Conservation (phyloP, 1,140 invertebrate species). For the Tribolium madens region DNA sequence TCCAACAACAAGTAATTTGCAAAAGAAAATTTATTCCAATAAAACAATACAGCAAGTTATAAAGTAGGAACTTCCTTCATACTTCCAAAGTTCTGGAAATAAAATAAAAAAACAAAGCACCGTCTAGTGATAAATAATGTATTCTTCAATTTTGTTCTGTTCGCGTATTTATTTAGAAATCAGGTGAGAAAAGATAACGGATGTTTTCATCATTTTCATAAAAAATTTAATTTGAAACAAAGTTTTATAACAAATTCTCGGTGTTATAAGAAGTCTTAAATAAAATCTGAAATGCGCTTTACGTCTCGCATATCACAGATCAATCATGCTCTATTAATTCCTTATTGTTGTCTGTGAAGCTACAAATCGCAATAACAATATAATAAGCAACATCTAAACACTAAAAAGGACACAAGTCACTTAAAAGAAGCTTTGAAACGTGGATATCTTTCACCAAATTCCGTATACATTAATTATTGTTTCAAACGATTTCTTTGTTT, state of each 20-base stretch:
- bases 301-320: background rate
- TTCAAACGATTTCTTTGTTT: too few relatives aligned
- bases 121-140: conserved; percentile 1
- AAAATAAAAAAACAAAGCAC: background rate
- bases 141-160: background rate
- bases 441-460: too few relatives aligned
- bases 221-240: background rate
- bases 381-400: too few relatives aligned
- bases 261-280: background rate
- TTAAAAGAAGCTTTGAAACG: too few relatives aligned
- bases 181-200: background rate
- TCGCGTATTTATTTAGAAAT: background rate
- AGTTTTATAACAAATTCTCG: background rate
- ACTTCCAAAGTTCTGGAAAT: background rate
- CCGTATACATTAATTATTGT: too few relatives aligned
- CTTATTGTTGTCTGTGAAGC: background rate
- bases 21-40: background rate
- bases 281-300: too few relatives aligned
- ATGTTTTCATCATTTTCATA: background rate
- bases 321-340: background rate
- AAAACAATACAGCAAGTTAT: background rate
- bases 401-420: too few relatives aligned
- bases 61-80: background rate
- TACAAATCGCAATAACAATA: background rate
- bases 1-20: background rate